Percentiles rank a stretch among this genome's conserved stretches.
Conservation (phyloP, 2,888 invertebrate species). For the Nematopogon swammerdamellus region DNA sequence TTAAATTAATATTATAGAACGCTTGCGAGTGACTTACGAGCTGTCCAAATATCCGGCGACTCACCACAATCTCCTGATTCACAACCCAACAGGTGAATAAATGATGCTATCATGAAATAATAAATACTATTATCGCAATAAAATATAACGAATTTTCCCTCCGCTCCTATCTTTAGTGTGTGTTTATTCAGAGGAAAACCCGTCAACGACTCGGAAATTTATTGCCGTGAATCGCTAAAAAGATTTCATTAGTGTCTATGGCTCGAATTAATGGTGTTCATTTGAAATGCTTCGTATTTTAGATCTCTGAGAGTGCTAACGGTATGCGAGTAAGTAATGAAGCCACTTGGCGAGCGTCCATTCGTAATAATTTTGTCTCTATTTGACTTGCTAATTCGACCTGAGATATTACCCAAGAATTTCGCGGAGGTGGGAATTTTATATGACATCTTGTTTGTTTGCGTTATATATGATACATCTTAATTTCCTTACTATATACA, state of each 20-base stretch:
- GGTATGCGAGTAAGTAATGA: neutral
- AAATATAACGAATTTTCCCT: constrained; percentile 35
- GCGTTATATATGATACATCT: too few species aligned
- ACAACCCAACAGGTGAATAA: neutral
- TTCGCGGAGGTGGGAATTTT: neutral
- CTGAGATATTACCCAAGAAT: neutral
- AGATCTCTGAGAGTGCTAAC: neutral
- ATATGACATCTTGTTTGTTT: neutral
- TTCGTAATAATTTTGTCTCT: neutral
- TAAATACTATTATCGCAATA: constrained; percentile 44
- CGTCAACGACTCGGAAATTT: neutral
- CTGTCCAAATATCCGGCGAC: neutral
- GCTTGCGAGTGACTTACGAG: neutral
- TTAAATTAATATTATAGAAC: too few species aligned
- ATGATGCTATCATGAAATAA: neutral
- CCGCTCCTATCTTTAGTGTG: neutral
- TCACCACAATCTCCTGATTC: neutral
- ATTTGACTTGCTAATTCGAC: neutral
- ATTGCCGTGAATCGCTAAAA: neutral
- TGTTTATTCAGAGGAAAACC: neutral
- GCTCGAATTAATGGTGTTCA: neutral
- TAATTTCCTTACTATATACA: too few species aligned
- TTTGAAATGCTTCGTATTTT: neutral
- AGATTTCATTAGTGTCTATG: neutral
- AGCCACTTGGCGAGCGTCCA: neutral